These are phyloP conservation scores for Odocoileus hemionus DNA, from an alignment of 2,113 vertebrate species.

Conservation along the genomic window DNA sequence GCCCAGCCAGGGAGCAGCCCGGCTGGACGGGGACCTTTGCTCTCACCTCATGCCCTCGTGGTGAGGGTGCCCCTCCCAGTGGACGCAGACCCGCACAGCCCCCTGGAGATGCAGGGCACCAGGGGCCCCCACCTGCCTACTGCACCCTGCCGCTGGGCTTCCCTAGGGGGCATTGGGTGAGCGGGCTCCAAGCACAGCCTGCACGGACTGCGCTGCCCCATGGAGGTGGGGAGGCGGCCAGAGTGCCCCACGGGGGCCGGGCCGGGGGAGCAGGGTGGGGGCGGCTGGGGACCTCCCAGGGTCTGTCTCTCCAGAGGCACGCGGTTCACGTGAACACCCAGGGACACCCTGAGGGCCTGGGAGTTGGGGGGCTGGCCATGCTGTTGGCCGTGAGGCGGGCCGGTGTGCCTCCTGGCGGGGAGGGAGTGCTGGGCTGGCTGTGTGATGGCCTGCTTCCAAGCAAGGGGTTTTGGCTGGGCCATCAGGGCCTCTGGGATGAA, in stretches of 20 bases:
- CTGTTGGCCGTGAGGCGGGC: conserved; percentile 82
- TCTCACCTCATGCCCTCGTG: neutral
- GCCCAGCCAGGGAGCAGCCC: neutral
- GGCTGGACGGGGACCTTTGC: neutral
- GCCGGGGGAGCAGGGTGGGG: no score
- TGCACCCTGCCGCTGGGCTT: conserved; percentile 86
- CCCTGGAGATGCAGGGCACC: conserved; percentile 77
- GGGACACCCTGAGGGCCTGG: conserved; percentile 82
- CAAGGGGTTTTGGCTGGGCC: neutral
- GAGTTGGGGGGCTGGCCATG: conserved; percentile 84
- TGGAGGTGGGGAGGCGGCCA: conserved; percentile 82
- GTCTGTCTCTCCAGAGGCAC: conserved; percentile 82
- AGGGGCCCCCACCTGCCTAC: conserved; percentile 82
- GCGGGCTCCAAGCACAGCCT: conserved; percentile 89
- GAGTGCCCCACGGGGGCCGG: neutral
- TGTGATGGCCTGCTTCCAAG: neutral
- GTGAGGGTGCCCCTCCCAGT: no score
- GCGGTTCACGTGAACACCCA: conserved; percentile 85
- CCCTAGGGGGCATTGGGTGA: conserved; percentile 80
- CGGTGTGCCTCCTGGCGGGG: neutral
- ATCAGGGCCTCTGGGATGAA: neutral
- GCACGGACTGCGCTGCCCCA: conserved; percentile 80
- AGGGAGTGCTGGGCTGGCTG: neutral
- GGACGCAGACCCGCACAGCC: conserved; percentile 42
- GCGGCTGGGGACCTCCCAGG: neutral